Evolutionary conservation across 2,113 vertebrate species (phyloP), one percentile per base, ranked within the genome.

Genomic region (Myrmophylax atrothorax): DNA sequence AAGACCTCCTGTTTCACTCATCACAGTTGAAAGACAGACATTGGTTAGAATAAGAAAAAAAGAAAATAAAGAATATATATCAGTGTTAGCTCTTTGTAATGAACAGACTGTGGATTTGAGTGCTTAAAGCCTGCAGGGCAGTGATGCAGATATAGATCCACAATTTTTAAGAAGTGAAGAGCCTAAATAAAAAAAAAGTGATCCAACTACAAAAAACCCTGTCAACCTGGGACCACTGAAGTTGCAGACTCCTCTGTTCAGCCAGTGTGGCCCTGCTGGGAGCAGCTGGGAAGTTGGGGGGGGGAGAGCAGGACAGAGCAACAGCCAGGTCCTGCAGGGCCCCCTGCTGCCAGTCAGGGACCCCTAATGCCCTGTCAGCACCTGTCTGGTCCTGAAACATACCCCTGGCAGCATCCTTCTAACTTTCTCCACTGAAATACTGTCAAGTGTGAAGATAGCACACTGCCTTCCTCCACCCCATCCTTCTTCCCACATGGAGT

Each of bases 291-390:
- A 55, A 22, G 38, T 18, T 59, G 11, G 22, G n/a, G 63, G 11
- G 22, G n/a, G 4, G 6, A 24, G 5, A 42, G 3, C 14, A 1
- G 6, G 31, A 10, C 46, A 81, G n/a, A 81, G 37, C 29, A 86
- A 24, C 26, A 47, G 14, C 14, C 8, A 11, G 20, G 7, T 12
- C 37, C n/a, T 1, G 1, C 2, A 5, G 7, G 28, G 31, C 31
- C 37, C 3, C 0, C 1, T 6, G 28, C 55, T 69, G 26, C 20
- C 6, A 2, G 2, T 3, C 3, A 3, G 55, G 37, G 47, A 64
- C 12, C 6, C 22, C 19, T 29, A 58, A 69, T 0, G 1, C 26
- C 33, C 56, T 35, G 44, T 33, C 37, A 89, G 44, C 50, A 67
- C 28, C 37, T 2, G 1, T 17, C 49, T 69, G 40, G 29, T 64